Base-by-base conservation (phyloP, 2,797 vertebrate genomes). In the Erpetoichthys calabaricus region DNA sequence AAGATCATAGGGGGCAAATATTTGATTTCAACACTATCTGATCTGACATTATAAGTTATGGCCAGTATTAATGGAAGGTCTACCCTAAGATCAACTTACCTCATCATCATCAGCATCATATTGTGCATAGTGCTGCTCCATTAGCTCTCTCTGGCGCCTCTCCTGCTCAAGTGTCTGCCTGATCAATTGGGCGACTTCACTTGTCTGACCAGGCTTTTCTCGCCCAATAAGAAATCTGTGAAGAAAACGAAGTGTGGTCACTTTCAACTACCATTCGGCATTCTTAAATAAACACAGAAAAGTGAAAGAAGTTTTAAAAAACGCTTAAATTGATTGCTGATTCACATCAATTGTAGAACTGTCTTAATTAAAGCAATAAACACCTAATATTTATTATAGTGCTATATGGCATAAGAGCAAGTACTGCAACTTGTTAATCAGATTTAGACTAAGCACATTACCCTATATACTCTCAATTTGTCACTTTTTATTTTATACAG, bases 81-180 rank as follows among this genome's bases (percentile, higher is more conserved):
- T n/a, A n/a, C n/a, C n/a, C n/a, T n/a, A n/a, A n/a, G n/a, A n/a
- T n/a, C 47, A 49, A 10, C 63, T 81, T 82, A 97, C 94, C 91
- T 98, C 92, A 0, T 99, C 94, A 4, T 99, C 95, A 25, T 99
- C 95, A 0, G 93, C 94, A 2, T 98, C 93, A 1, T 97, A 99
- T 8, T 97, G 94, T 25, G 88, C 90, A 6, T 98, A 97, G 65
- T 97, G 96, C 67, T 93, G 94, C 72, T 98, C 95, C 60, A 98
- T 81, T 64, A 97, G 80, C 68, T 99, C 96, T 66, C 92, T 75
- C 81, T 99, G 95, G 63, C 86, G 89, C 49, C 89, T 80, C 70
- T 99, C 95, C 64, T 99, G 95, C 65, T 99, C 95, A 69, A 99
- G 79, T 3, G 96, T 99, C 73, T 98, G 96, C 70, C 94, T 97